Base-by-base conservation (phyloP, 2,113 vertebrate genomes). In the Monarcha castaneiventris region DNA sequence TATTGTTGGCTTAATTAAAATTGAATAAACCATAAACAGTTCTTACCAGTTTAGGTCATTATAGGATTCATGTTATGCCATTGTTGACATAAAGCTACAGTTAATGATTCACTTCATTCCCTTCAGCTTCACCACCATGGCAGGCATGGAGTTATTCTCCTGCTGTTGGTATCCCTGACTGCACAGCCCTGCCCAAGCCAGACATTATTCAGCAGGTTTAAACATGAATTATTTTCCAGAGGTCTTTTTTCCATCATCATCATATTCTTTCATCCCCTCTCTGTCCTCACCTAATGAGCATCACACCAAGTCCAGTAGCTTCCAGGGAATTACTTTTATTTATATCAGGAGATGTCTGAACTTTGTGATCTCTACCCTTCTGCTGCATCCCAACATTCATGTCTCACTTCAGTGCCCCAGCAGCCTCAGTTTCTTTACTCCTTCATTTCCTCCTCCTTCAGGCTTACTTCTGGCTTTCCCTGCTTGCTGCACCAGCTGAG, bases 291-390 rank as follows among this genome's bases (percentile, higher is more conserved):
- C 37, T 84, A 72, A 64, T n/a, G 32, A 85, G 17, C 27, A 35
- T 18, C 83, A 81, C 56, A 59, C 17, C 1, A 7, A 87, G 18
- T 26, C n/a, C 41, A 56, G 68, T 43, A 64, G 20, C 69, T 79
- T 84, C 35, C 43, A 81, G n/a, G 51, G 16, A 89, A 88, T 78
- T 77, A 61, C 30, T 80, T 77, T 39, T 58, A 68, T 83, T 92
- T 89, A 16, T 25, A 43, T 16, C 0, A 0, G 18, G 51, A 85
- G 48, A 23, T 2, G 4, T 13, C 25, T 2, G 4, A 12, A 26
- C 46, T 85, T 54, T 76, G 56, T 4, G 18, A 90, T 81, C 37
- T 26, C 71, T 14, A 4, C 7, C 14, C 13, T 82, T 32, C 51
- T 63, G 79, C 69, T 0, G 0, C 22, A 54, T 44, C 56, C 48